Base-by-base conservation (phyloP, 1,140 invertebrate genomes). In the Oedothorax gibbosus region DNA sequence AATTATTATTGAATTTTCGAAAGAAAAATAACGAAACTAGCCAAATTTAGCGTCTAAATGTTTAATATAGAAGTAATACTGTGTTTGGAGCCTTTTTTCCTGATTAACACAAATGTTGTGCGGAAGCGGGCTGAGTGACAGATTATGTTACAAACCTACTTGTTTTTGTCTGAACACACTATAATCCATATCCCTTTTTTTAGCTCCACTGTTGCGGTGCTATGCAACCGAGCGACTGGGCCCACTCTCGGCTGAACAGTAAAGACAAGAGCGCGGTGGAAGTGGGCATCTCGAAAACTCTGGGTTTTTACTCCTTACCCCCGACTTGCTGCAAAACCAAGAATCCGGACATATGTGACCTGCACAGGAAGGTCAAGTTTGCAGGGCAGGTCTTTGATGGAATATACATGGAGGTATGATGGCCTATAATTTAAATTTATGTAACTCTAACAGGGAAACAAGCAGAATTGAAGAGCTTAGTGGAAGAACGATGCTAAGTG, bases 251-350 rank as follows among this genome's bases (percentile, higher is more conserved):
- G 12, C 71, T 85, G 7, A 88, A 88, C 62, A 86, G 78, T 20
- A 73, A 80, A 50, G 85, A 77, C 21, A 73, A 76, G 66, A 76
- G 75, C 57, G 57, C 76, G 0, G 77, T 80, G 3, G 76, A 66
- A 64, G 84, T 79, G 7, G 69, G 69, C 6, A 80, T 73, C 35
- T 66, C 69, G 0, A 79, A 86, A 51, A 51, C 76, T 7, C 9
- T 56, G 20, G 76, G 85, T 9, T 80, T 64, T 53, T 94, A 91
- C 86, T 91, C 90, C 64, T 91, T 94, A 84, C 93, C 94, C 9
- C 88, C 90, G 79, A 93, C 92, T 9, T 94, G 93, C 87, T 94
- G 93, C 89, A 91, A 72, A 49, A 53, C 75, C 18, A 87, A 87
- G 10, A 78, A 77, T 64, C 83, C 83, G 35, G 85, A 78, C 10